Evolutionary conservation across 2,888 invertebrate species (phyloP), one percentile per base, ranked within the genome.

Genomic region (Agrenia bidenticulata): DNA sequence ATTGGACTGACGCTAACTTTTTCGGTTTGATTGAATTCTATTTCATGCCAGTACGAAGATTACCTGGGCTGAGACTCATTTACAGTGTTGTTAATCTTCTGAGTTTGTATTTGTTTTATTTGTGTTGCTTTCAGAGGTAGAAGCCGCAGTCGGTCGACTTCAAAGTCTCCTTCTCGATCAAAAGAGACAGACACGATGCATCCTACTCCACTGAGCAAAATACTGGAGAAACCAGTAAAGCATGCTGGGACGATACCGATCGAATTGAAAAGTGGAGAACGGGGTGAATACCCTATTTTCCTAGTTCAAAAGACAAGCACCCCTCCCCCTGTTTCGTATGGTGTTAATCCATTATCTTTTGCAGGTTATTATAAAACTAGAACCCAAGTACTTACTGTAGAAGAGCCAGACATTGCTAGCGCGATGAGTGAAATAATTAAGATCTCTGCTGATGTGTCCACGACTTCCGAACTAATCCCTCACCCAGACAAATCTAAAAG

Each of bases 361-460:
- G 56, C 60, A 19, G 76, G 76, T 7, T 72, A 70, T 56, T 76
- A 73, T 60, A 73, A 73, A 65, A 65, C 73, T n/a, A 54, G 76
- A 51, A 67, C 72, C 2, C 59, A 73, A 17, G 49, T 74, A 39
- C 65, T 73, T 13, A 67, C 70, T 19, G 45, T 56, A 21, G 76
- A 76, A 56, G 61, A 70, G 42, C 59, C 73, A 1, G 70, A 72
- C n/a, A 61, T 76, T 19, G 32, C 72, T 11, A 59, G 61, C 19
- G 55, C 41, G 13, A 73, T 76, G 73, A 67, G 53, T 54, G 63
- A 64, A 26, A 67, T 76, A n/a, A n/a, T 57, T 21, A 57, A 41
- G 41, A 37, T 41, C 2, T n/a, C 23, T 2, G 19, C 55, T 15
- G 11, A 32, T 53, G n/a, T 9, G 41, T 4, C 24, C 5, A 27